These are phyloP conservation scores for Champsocephalus esox DNA, from an alignment of 2,797 vertebrate species.

Conservation along the genomic window DNA sequence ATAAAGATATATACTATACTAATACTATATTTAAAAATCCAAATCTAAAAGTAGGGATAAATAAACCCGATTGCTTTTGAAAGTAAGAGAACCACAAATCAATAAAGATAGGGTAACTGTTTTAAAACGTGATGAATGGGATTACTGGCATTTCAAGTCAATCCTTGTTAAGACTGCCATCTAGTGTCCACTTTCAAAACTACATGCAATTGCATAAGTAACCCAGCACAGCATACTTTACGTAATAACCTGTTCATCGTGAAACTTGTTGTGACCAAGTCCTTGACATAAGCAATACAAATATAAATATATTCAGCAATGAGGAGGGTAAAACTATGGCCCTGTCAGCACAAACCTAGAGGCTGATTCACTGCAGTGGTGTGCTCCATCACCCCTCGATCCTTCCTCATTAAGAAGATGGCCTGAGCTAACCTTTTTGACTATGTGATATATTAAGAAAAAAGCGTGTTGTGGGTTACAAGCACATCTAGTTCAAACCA, in stretches of 20 bases:
- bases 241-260: not conserved
- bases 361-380: not conserved
- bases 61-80: not conserved
- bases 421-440: not conserved
- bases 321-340: not conserved
- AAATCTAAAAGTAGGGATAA: not conserved
- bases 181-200: slow-evolving; percentile 32
- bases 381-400: not conserved
- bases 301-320: not conserved
- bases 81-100: not conserved
- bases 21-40: not conserved
- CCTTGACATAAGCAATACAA: not conserved
- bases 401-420: slow-evolving; percentile 1
- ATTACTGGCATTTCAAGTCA: not conserved
- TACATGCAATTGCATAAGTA: not conserved
- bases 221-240: not conserved
- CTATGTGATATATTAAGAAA: not conserved
- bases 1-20: too few relatives aligned
- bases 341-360: not conserved
- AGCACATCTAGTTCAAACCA: slow-evolving; percentile 15
- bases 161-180: slow-evolving; percentile 31
- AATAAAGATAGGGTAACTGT: not conserved
- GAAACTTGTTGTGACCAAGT: not conserved
- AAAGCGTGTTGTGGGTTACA: not conserved
- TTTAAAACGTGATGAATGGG: not conserved